These are phyloP conservation scores for Phalanger gymnotis DNA, from an alignment of 2,797 vertebrate genomes.

Conservation along the genomic window DNA sequence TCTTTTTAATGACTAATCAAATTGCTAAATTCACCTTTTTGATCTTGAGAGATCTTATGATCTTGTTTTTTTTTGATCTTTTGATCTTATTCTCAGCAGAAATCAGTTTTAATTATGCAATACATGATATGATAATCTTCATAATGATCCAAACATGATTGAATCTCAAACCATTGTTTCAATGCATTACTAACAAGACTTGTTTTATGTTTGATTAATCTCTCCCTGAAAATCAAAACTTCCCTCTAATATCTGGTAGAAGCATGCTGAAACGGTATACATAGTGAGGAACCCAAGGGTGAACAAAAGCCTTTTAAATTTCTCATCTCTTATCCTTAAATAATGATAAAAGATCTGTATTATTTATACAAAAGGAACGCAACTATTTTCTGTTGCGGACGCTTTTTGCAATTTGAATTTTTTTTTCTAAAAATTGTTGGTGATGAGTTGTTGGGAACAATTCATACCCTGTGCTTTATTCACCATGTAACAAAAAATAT, in stretches of 20 bases:
- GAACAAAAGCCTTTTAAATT: background rate
- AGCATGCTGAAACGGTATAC: slow-evolving; percentile 53
- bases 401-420: background rate
- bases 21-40: slow-evolving; percentile 29
- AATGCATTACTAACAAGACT: background rate
- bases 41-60: slow-evolving; percentile 8
- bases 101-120: background rate
- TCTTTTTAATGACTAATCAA: slow-evolving; percentile 20
- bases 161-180: slow-evolving; percentile 1
- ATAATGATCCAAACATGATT: background rate
- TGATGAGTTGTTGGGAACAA: background rate
- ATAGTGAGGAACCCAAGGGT: background rate
- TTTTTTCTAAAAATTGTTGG: slow-evolving; percentile 20
- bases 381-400: background rate
- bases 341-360: background rate
- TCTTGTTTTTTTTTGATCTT: no score
- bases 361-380: background rate
- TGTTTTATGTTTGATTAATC: slow-evolving; percentile 19
- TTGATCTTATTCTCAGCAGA: background rate
- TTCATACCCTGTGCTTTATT: background rate
- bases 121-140: slow-evolving; percentile 9
- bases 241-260: slow-evolving; percentile 74
- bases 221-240: slow-evolving; percentile 56
- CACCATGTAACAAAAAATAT: background rate
- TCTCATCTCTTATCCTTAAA: background rate